phyloP scores from a whole-genome alignment of 2,113 vertebrate species.

The Alaudala cheleensis region DNA sequence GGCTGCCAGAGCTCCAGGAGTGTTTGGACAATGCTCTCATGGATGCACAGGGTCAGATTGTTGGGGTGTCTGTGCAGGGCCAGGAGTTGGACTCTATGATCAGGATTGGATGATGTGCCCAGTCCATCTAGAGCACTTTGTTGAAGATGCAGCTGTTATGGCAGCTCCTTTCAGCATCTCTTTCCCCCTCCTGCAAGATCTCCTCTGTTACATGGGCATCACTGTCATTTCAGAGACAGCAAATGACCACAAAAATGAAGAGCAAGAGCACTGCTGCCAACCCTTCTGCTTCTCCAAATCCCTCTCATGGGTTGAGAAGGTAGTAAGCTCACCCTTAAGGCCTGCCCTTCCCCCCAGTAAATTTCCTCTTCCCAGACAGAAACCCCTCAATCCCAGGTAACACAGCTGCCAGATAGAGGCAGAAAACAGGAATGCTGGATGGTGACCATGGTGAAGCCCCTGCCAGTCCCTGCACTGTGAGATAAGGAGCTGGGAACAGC shows the following conservation, averaged over 20 bases:
- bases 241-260: background rate
- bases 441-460: background rate
- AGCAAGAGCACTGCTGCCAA: background rate
- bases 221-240: background rate
- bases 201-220: rapidly evolving
- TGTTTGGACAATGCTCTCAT: rapidly evolving
- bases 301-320: background rate
- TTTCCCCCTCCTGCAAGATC: background rate
- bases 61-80: background rate
- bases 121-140: too few relatives aligned
- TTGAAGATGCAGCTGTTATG: background rate
- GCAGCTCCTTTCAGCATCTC: background rate
- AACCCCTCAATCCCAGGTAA: background rate
- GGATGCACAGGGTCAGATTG: background rate
- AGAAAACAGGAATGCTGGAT: background rate
- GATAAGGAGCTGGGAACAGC: background rate
- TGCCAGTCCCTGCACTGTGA: background rate
- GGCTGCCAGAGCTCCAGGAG: background rate
- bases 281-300: background rate
- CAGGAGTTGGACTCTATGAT: rapidly evolving
- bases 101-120: background rate
- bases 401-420: background rate
- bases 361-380: background rate
- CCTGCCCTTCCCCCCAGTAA: background rate
- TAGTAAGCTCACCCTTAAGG: background rate